Percentiles rank a stretch among this genome's conserved stretches.
Evolutionary conservation across 2,797 vertebrate genomes (phyloP).

Genomic region (Microctenopoma lineatum): DNA sequence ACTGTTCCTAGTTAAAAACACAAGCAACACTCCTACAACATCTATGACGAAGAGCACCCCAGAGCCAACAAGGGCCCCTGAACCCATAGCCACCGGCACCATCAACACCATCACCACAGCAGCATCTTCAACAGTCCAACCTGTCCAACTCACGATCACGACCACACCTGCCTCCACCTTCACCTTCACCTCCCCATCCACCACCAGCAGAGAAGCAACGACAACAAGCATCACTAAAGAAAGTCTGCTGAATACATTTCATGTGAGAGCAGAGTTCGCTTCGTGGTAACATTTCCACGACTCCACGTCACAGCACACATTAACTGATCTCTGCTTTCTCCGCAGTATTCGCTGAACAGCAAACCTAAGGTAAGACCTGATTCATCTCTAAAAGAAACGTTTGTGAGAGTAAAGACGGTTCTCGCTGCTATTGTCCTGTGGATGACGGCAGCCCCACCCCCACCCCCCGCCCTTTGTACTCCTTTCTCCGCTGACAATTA

Average conservation of each 20-base stretch:
- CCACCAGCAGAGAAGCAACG: too few relatives aligned
- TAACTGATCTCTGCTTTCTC: slow-evolving; percentile 15
- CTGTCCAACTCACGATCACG: background rate
- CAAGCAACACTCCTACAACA: rapidly evolving
- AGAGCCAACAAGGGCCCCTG: background rate
- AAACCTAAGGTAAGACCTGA: slow-evolving; percentile 53
- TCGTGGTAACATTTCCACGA: background rate
- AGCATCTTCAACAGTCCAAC: rapidly evolving
- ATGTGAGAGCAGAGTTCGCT: slow-evolving; percentile 33
- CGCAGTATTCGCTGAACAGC: slow-evolving; percentile 57
- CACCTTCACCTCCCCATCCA: rapidly evolving
- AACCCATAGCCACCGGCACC: rapidly evolving
- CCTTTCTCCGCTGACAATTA: slow-evolving; percentile 18
- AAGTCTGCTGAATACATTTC: background rate
- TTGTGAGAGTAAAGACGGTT: slow-evolving; percentile 27
- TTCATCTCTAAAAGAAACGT: background rate
- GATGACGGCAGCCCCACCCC: slow-evolving; percentile 11
- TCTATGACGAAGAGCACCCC: rapidly evolving
- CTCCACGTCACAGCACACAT: background rate
- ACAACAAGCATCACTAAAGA: rapidly evolving
- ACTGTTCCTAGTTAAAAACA: too few relatives aligned
- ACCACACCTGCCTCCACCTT: rapidly evolving
- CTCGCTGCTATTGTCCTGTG: slow-evolving; percentile 38
- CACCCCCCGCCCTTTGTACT: slow-evolving; percentile 25
- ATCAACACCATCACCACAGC: rapidly evolving